Evolutionary conservation across 37 sponge, comb jelly and placozoan genomes (phyloP).

Genomic region (Eunapius fragilis): DNA sequence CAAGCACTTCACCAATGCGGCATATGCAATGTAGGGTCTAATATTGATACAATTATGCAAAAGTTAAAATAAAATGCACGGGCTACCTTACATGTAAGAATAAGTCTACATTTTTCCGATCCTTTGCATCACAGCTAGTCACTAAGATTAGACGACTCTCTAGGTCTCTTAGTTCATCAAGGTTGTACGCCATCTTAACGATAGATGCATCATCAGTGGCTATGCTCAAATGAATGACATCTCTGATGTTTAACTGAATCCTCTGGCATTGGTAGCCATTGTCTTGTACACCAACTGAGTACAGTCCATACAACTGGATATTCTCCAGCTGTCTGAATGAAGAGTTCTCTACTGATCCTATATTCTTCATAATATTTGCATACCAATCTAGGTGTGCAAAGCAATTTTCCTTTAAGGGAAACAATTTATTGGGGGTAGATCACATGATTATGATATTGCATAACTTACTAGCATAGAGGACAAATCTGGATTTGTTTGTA

Average conservation of each 20-base stretch:
- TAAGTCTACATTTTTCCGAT: conserved; percentile 43
- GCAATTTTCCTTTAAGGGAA: conserved; percentile 23
- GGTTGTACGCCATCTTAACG: conserved; percentile 30
- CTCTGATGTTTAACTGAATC: conserved; percentile 3
- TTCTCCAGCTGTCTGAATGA: conserved; percentile 72
- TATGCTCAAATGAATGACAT: conserved; percentile 42
- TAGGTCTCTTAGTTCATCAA: conserved; percentile 74
- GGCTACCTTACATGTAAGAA: conserved; percentile 59
- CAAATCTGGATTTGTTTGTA: conserved; percentile 14
- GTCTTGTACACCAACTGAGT: conserved; percentile 10
- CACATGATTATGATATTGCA: background rate
- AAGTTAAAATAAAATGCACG: too few relatives aligned
- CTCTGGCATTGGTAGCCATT: background rate
- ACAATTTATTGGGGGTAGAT: too few relatives aligned
- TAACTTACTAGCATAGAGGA: conserved; percentile 36
- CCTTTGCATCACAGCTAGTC: conserved; percentile 58
- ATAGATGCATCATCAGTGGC: background rate
- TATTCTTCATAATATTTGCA: conserved; percentile 57
- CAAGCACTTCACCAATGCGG: conserved; percentile 54
- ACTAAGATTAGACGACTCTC: conserved; percentile 82
- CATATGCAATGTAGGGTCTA: conserved; percentile 58
- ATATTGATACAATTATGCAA: background rate
- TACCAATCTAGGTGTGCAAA: conserved; percentile 66
- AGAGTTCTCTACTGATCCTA: conserved; percentile 70
- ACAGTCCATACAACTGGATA: conserved; percentile 54